Percentiles rank a stretch among this genome's conserved stretches.
Conservation (phyloP, 2,113 vertebrate genomes). For the Ciconia stormi region DNA sequence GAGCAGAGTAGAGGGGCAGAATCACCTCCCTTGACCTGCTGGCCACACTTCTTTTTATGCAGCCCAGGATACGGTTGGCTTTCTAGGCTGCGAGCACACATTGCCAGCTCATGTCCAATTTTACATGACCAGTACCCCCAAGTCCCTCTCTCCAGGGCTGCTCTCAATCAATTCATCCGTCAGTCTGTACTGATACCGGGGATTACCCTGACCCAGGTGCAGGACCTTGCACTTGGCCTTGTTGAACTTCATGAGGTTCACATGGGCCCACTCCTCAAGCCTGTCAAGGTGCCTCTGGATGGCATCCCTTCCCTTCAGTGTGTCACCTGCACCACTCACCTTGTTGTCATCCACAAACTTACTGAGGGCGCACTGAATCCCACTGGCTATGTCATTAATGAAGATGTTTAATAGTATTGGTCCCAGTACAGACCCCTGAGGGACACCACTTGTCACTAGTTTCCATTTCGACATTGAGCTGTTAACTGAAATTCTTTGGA, state of each 20-base stretch:
- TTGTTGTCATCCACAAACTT: not conserved
- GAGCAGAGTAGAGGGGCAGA: not conserved
- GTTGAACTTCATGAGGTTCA: not conserved
- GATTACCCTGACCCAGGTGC: not conserved
- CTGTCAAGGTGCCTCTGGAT: not conserved
- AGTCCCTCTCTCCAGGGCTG: not conserved
- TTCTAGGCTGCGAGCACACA: not conserved
- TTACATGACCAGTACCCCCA: not conserved
- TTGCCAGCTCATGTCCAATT: not conserved
- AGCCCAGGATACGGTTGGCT: not conserved
- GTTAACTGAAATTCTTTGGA: not conserved
- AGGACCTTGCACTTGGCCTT: not conserved
- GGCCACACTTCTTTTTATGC: not conserved
- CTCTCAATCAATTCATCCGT: not conserved
- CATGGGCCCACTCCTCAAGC: not conserved
- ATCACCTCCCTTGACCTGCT: not conserved
- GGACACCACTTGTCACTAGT: not conserved
- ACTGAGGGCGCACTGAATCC: not conserved
- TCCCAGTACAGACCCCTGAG: not conserved
- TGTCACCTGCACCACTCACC: not conserved
- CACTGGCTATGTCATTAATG: not conserved
- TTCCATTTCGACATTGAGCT: not conserved
- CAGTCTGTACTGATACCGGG: not conserved
- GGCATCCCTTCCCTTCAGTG: not conserved
- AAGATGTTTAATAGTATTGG: not conserved